These are phyloP conservation scores for Amblyopsis rosae DNA, from an alignment of 2,113 vertebrate species.

Conservation along the genomic window DNA sequence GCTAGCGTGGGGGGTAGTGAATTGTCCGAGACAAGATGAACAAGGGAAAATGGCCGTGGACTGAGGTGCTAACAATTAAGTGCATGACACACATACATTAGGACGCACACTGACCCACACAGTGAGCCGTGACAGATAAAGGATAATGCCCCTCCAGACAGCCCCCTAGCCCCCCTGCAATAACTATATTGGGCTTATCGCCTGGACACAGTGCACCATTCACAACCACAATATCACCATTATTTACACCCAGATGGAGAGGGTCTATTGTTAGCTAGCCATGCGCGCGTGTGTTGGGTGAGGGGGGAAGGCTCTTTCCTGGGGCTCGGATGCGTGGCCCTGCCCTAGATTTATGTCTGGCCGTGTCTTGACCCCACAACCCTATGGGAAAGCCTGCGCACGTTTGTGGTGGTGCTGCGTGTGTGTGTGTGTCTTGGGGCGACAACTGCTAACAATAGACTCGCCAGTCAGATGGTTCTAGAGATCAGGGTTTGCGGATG, in stretches of 20 bases:
- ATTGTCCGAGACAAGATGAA: conserved; percentile 27
- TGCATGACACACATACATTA: conserved; percentile 39
- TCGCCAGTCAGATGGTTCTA: conserved; percentile 33
- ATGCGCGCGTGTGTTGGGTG: conserved; percentile 24
- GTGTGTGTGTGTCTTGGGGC: conserved; percentile 14
- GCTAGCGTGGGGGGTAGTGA: background rate
- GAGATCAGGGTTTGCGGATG: background rate
- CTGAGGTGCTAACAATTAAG: conserved; percentile 62
- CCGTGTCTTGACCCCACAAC: conserved; percentile 60
- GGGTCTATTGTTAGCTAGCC: conserved; percentile 60
- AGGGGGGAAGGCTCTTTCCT: conserved; percentile 14
- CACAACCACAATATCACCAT: conserved; percentile 65
- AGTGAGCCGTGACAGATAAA: conserved; percentile 57
- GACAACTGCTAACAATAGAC: conserved; percentile 41
- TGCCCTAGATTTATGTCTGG: conserved; percentile 56
- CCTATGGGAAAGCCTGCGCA: conserved; percentile 50
- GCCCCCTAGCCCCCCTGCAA: conserved; percentile 21
- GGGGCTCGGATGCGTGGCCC: conserved; percentile 22
- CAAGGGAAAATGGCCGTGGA: conserved; percentile 24
- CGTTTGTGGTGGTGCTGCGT: conserved; percentile 22
- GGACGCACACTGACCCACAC: conserved; percentile 1
- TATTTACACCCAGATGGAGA: conserved; percentile 73
- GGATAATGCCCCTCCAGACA: conserved; percentile 28
- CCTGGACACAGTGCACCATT: conserved; percentile 68
- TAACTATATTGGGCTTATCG: conserved; percentile 74